Conservation (phyloP, 1,140 invertebrate species). For the Neodiprion fabricii region DNA sequence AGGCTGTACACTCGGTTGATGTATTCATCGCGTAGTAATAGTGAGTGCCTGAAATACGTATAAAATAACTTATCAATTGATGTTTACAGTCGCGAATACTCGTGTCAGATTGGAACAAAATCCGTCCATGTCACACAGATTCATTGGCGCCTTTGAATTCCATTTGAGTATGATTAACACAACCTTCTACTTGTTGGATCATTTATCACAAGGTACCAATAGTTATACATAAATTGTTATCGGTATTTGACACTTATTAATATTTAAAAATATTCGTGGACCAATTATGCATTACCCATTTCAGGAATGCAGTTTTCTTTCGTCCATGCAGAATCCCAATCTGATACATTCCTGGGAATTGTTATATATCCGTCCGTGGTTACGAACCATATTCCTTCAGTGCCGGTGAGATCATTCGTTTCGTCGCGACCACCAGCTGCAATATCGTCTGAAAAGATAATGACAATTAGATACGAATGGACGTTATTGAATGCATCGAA, state of each 20-base stretch:
- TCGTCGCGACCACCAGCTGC: constrained; percentile 52
- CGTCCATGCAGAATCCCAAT: constrained; percentile 48
- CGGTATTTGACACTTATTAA: neutral
- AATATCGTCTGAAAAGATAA: constrained; percentile 45
- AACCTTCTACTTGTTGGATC: neutral
- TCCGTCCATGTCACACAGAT: neutral
- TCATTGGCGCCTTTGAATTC: neutral
- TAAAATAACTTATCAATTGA: neutral
- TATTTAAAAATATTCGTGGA: neutral
- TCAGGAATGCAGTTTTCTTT: constrained; percentile 59
- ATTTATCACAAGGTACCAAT: neutral
- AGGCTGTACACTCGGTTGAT: constrained; percentile 50
- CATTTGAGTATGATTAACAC: neutral
- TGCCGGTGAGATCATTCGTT: constrained; percentile 48
- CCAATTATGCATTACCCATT: constrained; percentile 46
- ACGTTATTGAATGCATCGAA: constrained; percentile 5
- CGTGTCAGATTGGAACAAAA: neutral
- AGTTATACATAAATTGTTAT: constrained; percentile 7
- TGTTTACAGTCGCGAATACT: neutral
- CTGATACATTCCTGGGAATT: constrained; percentile 49
- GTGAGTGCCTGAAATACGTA: constrained; percentile 50
- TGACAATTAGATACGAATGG: neutral
- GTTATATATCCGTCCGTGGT: constrained; percentile 47
- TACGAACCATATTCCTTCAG: constrained; percentile 55
- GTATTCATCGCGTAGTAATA: constrained; percentile 58